These are phyloP conservation scores for Hemibagrus guttatus DNA, from an alignment of 2,797 vertebrate species.

Conservation along the genomic window DNA sequence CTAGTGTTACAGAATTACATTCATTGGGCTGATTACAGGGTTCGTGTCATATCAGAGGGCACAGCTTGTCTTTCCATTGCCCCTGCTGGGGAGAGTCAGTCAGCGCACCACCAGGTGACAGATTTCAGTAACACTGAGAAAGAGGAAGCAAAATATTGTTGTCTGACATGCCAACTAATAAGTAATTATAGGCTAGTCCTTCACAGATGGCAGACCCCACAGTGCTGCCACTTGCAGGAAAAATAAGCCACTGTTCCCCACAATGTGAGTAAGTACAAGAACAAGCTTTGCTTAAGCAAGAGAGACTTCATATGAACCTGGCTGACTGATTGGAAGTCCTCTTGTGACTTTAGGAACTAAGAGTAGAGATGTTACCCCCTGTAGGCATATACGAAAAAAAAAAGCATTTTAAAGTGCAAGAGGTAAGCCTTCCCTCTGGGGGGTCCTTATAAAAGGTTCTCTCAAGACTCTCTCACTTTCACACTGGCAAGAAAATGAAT, in stretches of 20 bases:
- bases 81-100: conserved; percentile 49
- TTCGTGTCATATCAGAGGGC: conserved; percentile 45
- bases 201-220: conserved; percentile 57
- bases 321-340: conserved; percentile 45
- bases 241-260: conserved; percentile 50
- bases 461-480: background rate
- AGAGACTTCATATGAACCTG: conserved; percentile 37
- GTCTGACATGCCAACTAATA: conserved; percentile 57
- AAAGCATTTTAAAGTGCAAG: conserved; percentile 11
- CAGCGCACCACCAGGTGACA: conserved; percentile 53
- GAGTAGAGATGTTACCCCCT: conserved; percentile 24
- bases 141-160: conserved; percentile 55
- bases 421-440: background rate
- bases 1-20: conserved; percentile 29
- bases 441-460: background rate
- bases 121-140: conserved; percentile 52
- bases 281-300: conserved; percentile 34
- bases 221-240: conserved; percentile 46
- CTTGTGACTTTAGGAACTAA: conserved; percentile 36
- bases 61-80: conserved; percentile 49
- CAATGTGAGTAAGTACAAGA: conserved; percentile 29
- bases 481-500: background rate
- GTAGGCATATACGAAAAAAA: conserved; percentile 4
- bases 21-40: conserved; percentile 44
- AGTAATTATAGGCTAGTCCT: conserved; percentile 57